Evolutionary conservation across 2,113 vertebrate species (phyloP).

Genomic region (Calyptomena viridis): DNA sequence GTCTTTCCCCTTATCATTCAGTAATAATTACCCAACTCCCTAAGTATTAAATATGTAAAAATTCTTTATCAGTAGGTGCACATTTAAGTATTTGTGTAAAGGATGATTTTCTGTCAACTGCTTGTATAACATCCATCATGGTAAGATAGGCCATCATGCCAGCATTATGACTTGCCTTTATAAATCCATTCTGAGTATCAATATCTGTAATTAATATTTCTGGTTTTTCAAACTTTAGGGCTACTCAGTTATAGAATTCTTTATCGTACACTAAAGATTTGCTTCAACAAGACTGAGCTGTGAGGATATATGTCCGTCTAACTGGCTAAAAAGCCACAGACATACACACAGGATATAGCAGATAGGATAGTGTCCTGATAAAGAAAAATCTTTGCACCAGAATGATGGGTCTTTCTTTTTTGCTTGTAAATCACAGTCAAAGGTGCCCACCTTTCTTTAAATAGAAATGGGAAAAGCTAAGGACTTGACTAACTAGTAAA

Average conservation of each 20-base stretch:
- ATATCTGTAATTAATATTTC: background rate
- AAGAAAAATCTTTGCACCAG: background rate
- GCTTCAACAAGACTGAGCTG: background rate
- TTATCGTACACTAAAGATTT: background rate
- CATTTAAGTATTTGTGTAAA: background rate
- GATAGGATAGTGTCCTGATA: background rate
- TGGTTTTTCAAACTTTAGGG: background rate
- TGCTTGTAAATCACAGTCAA: background rate
- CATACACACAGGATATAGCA: background rate
- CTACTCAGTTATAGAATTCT: background rate
- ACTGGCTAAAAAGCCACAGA: background rate
- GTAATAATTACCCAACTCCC: background rate
- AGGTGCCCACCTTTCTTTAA: background rate
- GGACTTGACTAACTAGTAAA: background rate
- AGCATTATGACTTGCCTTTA: background rate
- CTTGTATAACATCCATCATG: background rate
- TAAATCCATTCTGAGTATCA: background rate
- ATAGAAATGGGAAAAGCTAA: background rate
- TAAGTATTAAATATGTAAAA: background rate
- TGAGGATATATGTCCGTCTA: background rate
- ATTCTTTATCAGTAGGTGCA: background rate
- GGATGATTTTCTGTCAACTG: background rate
- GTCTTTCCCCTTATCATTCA: background rate
- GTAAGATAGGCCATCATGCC: accelerated
- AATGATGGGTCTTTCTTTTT: background rate